Percentiles rank a stretch among this genome's conserved stretches.
These are phyloP conservation scores for Neolamprologus tretocephalus DNA, from an alignment of 2,113 vertebrate species.

Conservation along the genomic window DNA sequence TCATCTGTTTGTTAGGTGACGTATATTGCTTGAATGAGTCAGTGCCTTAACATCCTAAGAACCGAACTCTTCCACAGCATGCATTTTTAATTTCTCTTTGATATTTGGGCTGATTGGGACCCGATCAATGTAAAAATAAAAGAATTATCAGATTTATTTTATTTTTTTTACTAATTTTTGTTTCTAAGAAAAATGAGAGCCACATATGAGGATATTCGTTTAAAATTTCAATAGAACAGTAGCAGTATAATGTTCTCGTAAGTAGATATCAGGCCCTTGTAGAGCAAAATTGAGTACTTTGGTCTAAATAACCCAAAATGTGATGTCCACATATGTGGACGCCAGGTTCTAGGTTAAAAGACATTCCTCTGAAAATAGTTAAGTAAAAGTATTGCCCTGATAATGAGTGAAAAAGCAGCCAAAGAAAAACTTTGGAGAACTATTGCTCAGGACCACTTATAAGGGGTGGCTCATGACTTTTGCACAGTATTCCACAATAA, in stretches of 20 bases:
- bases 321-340: neutral
- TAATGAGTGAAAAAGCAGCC: neutral
- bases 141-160: neutral
- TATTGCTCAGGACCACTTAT: neutral
- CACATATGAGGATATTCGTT: rapidly evolving
- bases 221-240: neutral
- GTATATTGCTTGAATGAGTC: neutral
- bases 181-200: neutral
- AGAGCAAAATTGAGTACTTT: neutral
- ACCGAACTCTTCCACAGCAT: neutral
- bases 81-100: neutral
- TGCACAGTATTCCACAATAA: neutral
- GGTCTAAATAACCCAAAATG: neutral
- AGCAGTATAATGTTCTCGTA: neutral
- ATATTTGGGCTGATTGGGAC: neutral
- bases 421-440: neutral
- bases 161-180: neutral
- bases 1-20: neutral
- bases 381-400: neutral
- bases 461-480: neutral
- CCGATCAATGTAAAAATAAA: neutral
- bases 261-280: neutral
- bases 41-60: neutral
- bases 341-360: neutral
- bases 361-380: neutral